Percentiles rank a stretch among this genome's conserved stretches.
Conservation (phyloP, 2,797 vertebrate genomes). For the Danio kyathit region DNA sequence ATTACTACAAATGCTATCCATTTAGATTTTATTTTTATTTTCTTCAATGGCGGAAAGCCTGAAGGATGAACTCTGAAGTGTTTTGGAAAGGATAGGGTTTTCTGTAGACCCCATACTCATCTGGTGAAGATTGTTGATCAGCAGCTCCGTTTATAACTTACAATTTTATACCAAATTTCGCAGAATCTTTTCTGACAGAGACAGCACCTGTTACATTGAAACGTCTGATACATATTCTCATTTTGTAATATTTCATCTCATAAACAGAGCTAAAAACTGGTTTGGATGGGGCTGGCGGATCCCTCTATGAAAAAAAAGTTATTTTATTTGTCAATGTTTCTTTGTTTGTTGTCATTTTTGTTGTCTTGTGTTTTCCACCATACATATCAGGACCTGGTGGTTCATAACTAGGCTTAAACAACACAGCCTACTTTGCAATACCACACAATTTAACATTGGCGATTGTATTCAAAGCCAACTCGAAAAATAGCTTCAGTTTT, state of each 20-base stretch:
- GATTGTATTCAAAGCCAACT: neutral
- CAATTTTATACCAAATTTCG: slow-evolving; percentile 38
- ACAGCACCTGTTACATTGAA: slow-evolving; percentile 4
- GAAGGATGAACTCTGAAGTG: neutral
- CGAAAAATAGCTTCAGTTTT: neutral
- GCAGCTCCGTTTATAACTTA: neutral
- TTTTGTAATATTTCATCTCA: neutral
- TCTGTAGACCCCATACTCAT: slow-evolving; percentile 8
- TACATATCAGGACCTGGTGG: slow-evolving; percentile 11
- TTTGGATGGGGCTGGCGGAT: neutral
- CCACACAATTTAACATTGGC: neutral
- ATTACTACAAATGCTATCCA: slow-evolving; percentile 27
- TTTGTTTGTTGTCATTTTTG: slow-evolving; percentile 4
- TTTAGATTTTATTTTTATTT: slow-evolving; percentile 53
- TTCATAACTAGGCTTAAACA: slow-evolving; percentile 16
- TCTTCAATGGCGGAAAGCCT: neutral
- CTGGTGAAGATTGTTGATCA: neutral
- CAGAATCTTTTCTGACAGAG: slow-evolving; percentile 15
- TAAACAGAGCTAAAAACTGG: neutral
- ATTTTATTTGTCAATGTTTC: slow-evolving; percentile 10
- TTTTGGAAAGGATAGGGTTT: slow-evolving; percentile 1
- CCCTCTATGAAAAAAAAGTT: neutral
- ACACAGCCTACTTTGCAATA: neutral
- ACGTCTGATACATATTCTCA: neutral
- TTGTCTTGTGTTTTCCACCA: neutral